phyloP scores from a whole-genome alignment of 2,888 invertebrate species.

The Hoplodrina ambigua region DNA sequence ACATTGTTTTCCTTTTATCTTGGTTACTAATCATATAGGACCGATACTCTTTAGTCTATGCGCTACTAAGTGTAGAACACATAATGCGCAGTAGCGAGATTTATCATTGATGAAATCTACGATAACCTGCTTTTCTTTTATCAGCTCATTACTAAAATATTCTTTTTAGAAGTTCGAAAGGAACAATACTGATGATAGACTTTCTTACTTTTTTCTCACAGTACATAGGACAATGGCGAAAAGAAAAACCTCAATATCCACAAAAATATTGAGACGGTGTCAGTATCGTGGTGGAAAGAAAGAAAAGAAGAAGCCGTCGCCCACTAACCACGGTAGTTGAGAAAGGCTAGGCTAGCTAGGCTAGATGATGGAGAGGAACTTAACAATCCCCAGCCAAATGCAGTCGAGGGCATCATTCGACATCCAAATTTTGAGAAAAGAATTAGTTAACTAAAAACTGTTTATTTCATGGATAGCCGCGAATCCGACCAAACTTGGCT shows the following conservation, averaged over 20 bases:
- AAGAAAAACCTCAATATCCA: conserved; percentile 10
- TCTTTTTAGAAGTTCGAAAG: conserved; percentile 1
- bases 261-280: neutral
- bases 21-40: conserved; percentile 58
- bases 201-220: conserved; percentile 7
- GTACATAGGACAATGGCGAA: conserved; percentile 10
- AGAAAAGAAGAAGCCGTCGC: neutral
- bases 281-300: neutral
- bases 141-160: neutral
- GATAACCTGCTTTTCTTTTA: neutral
- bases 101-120: conserved; percentile 27
- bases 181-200: neutral
- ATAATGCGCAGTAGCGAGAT: conserved; percentile 1
- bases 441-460: conserved; percentile 52
- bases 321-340: neutral
- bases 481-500: conserved; percentile 62
- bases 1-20: conserved; percentile 72
- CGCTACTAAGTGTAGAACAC: conserved; percentile 33
- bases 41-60: conserved; percentile 9
- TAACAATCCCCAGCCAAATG: conserved; percentile 3
- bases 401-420: conserved; percentile 24
- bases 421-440: conserved; percentile 30
- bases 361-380: neutral
- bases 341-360: no score
- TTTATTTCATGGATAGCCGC: conserved; percentile 34